Evolutionary conservation across 2,113 vertebrate species (phyloP), one percentile per base, ranked within the genome.

Genomic region (Rhabdomys dilectus): DNA sequence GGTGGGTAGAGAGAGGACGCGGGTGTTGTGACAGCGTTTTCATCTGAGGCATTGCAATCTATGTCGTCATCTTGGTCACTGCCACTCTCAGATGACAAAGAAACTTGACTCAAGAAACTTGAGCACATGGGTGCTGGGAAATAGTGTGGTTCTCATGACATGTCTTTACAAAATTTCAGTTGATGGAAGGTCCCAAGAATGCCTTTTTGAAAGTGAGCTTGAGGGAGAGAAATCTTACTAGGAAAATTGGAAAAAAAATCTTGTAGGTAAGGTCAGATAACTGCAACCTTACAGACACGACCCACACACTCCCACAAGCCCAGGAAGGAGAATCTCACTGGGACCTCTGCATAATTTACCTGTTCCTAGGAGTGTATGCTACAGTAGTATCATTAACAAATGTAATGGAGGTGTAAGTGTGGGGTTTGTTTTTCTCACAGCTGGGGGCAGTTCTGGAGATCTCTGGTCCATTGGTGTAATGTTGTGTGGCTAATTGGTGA

Each of bases 281-380:
- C 80, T 34, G 1, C 2, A 10, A 21, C 42, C 42, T 72, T 24
- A n/a, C 36, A 1, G 36, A 22, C 31, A 45, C 45, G 64, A 58
- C 29, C 64, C 42, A 53, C 16, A 2, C 3, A 4, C 2, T 72
- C 34, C 39, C 19, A 3, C 0, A 19, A 62, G 34, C 36, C 6
- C 7, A 10, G 70, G 48, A 29, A 21, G 26, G 60, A 58, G 36
- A 64, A 39, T 4, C 82, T 80, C 2, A 24, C 22, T 29, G 12
- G 53, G n/a, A n/a, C 51, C 31, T 15, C 45, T 60, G 26, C 3
- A 45, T 19, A 9, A 12, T n/a, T 76, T n/a, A 34, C 77, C 39
- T 39, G 10, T 36, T 85, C 60, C n/a, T 12, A 26, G 21, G 51
- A 48, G 68, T 66, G 42, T 45, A 17, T 16, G 0, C 45, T 84